phyloP scores from a whole-genome alignment of 2,888 invertebrate species.

The Cylindroiulus punctatus region DNA sequence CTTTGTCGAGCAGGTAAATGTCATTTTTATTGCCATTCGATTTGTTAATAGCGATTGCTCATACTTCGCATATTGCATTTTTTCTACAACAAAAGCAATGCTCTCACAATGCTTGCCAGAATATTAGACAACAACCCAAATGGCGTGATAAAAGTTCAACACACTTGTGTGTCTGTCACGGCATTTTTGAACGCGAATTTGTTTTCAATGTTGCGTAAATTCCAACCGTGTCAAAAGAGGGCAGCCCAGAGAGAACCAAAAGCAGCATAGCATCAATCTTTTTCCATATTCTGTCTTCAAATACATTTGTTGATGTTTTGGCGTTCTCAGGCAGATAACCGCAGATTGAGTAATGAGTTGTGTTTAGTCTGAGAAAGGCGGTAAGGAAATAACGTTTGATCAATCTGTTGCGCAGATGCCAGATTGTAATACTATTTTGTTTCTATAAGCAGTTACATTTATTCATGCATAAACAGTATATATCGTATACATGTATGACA shows the following conservation, averaged over 20 bases:
- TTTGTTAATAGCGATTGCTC: no score
- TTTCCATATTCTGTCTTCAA: not conserved
- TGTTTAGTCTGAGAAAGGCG: not conserved
- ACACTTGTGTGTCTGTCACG: not conserved
- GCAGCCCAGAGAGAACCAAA: not conserved
- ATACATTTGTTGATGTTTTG: slow-evolving; percentile 4
- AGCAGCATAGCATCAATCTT: slow-evolving; percentile 8
- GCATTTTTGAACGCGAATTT: slow-evolving; percentile 13
- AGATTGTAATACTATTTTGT: no score
- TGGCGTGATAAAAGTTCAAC: not conserved
- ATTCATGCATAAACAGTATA: not conserved
- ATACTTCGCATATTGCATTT: no score
- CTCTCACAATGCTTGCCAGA: not conserved
- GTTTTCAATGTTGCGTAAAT: slow-evolving; percentile 23
- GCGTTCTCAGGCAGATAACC: not conserved
- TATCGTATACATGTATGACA: no score
- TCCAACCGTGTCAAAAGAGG: not conserved
- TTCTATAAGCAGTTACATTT: no score
- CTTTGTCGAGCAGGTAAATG: slow-evolving; percentile 49
- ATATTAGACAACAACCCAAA: slow-evolving; percentile 6
- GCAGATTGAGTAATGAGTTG: slow-evolving; percentile 1
- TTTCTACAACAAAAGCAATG: no score
- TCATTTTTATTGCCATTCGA: not conserved
- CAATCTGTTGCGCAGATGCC: no score
- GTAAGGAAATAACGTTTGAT: not conserved